A percentile compares a stretch with the other conserved stretches of the same genome.
Evolutionary conservation across 1,140 invertebrate genomes (phyloP).

Genomic region (Mizuhopecten yessoensis): DNA sequence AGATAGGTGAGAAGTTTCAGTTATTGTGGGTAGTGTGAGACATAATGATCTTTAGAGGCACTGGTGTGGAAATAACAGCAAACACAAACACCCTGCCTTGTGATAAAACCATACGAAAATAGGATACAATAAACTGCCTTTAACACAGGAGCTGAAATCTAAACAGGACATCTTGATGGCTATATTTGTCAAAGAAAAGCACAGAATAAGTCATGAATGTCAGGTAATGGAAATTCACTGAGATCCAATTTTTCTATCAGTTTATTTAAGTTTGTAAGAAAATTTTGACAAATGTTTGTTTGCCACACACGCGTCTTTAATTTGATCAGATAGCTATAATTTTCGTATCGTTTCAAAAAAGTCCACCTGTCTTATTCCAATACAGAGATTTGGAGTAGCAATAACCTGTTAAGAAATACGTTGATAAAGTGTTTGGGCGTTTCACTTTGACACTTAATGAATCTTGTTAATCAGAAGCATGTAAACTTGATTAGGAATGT

Average conservation of each 20-base stretch:
- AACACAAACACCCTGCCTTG: background rate
- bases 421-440: background rate
- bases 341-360: too few species aligned
- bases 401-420: background rate
- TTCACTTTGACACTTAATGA: background rate
- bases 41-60: background rate
- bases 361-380: background rate
- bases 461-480: too few species aligned
- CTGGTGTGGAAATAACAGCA: conserved; percentile 4
- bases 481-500: too few species aligned
- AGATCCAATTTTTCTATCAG: background rate
- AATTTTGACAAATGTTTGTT: background rate
- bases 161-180: background rate
- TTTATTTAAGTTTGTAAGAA: conserved; percentile 7
- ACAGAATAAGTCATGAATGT: background rate
- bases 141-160: conserved; percentile 4
- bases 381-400: background rate
- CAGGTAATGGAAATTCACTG: conserved; percentile 5
- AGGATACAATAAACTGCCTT: conserved; percentile 8
- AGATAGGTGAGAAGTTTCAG: background rate
- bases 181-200: conserved; percentile 2
- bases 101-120: background rate
- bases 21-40: background rate
- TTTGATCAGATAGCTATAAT: background rate
- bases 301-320: background rate